Conservation (phyloP, 2,797 vertebrate genomes). For the Orestias chungarensis region DNA sequence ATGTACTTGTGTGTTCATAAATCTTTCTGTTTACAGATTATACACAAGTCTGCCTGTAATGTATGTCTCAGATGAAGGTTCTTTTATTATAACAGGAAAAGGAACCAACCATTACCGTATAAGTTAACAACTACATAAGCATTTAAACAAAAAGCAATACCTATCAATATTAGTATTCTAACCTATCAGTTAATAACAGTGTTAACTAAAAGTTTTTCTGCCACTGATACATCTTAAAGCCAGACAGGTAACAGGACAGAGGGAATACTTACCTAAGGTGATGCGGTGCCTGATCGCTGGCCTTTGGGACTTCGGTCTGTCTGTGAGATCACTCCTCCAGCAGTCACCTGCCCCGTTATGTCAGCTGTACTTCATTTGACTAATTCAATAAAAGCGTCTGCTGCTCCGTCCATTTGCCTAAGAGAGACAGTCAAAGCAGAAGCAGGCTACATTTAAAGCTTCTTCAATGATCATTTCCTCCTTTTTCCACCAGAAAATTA, state of each 20-base stretch:
- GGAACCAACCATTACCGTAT: not conserved
- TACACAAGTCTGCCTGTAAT: not conserved
- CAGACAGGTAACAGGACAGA: conserved; percentile 1
- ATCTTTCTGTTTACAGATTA: not conserved
- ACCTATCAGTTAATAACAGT: not conserved
- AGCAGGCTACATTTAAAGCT: not conserved
- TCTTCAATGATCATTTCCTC: not conserved
- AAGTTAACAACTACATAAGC: not conserved
- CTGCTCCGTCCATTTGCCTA: conserved; percentile 26
- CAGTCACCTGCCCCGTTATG: conserved; percentile 65
- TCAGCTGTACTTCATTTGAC: conserved; percentile 75
- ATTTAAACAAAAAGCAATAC: not conserved
- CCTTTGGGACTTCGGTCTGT: conserved; percentile 38
- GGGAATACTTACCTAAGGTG: conserved; percentile 54
- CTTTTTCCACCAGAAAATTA: not conserved
- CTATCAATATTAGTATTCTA: not conserved
- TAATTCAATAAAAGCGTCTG: conserved; percentile 72
- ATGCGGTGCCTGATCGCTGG: conserved; percentile 18
- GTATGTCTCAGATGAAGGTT: not conserved
- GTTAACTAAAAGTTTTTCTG: not conserved
- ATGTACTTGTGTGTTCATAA: conserved; percentile 12
- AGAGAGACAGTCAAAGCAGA: conserved; percentile 27
- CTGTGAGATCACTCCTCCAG: conserved; percentile 37
- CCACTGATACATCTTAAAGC: not conserved
- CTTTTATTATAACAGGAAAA: not conserved